These are phyloP conservation scores for Falco naumanni DNA, from an alignment of 2,797 vertebrate species.

Conservation along the genomic window DNA sequence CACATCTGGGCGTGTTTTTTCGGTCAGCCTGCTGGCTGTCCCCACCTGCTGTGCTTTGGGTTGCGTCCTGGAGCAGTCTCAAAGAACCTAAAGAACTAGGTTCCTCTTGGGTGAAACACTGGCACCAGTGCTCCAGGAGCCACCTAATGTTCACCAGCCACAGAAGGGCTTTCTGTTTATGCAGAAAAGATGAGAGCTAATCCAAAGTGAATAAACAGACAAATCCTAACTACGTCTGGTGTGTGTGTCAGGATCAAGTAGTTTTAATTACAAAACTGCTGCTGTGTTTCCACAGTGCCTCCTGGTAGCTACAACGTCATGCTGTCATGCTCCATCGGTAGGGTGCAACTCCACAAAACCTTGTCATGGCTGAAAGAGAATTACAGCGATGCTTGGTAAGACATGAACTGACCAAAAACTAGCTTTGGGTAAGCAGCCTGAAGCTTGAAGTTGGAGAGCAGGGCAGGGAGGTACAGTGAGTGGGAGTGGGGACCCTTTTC, in stretches of 20 bases:
- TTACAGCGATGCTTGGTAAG: neutral
- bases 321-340: neutral
- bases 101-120: neutral
- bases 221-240: neutral
- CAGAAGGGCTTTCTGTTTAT: fast-evolving
- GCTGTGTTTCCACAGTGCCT: neutral
- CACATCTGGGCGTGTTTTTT: neutral
- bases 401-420: neutral
- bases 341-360: neutral
- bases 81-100: neutral
- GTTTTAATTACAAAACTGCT: neutral
- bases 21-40: neutral
- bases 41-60: neutral
- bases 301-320: neutral
- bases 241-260: neutral
- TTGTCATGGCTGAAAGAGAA: neutral
- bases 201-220: neutral
- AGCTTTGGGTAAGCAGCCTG: neutral
- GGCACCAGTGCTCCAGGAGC: neutral
- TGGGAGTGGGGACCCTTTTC: neutral
- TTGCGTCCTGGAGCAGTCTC: neutral
- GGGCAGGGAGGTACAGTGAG: neutral
- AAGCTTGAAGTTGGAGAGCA: neutral
- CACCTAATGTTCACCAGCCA: neutral
- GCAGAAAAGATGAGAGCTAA: neutral